These are phyloP conservation scores for Eremobia ochroleuca DNA, from an alignment of 2,888 invertebrate genomes.

Conservation along the genomic window DNA sequence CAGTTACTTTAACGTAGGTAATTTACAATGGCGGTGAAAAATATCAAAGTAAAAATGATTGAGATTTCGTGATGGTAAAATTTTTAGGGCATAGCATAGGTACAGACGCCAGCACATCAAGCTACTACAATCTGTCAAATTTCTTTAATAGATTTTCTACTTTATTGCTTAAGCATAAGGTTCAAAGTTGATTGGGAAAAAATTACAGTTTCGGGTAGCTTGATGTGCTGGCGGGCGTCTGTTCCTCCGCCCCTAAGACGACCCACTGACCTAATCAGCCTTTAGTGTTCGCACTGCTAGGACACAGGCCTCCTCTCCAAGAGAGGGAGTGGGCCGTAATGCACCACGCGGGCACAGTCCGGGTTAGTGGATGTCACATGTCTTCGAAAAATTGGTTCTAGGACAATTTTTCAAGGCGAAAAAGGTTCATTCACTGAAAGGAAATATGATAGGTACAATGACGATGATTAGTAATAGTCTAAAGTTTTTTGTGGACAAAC, in stretches of 20 bases:
- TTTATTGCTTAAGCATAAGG: too few species aligned
- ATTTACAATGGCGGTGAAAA: slow-evolving; percentile 15
- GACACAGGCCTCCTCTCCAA: too few species aligned
- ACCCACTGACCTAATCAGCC: too few species aligned
- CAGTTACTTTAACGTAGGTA: slow-evolving; percentile 43
- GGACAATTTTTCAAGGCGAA: background rate
- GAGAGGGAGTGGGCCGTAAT: too few species aligned
- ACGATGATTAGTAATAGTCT: background rate
- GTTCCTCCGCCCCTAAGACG: too few species aligned
- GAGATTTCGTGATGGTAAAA: background rate
- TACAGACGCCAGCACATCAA: too few species aligned
- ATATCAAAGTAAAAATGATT: background rate
- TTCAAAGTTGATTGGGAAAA: too few species aligned
- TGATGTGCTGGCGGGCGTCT: too few species aligned
- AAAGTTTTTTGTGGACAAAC: background rate
- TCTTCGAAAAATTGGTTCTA: background rate
- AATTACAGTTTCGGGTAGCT: too few species aligned
- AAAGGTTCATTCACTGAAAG: background rate
- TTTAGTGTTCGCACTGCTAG: background rate
- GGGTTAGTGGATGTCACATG: background rate
- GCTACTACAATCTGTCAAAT: too few species aligned
- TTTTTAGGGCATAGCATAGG: background rate
- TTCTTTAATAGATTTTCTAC: too few species aligned
- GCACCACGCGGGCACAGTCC: too few species aligned
- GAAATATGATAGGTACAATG: background rate